A percentile compares a stretch with the other conserved stretches of the same genome.
These are phyloP conservation scores for Grus americana DNA, from an alignment of 2,113 vertebrate species.

Conservation along the genomic window DNA sequence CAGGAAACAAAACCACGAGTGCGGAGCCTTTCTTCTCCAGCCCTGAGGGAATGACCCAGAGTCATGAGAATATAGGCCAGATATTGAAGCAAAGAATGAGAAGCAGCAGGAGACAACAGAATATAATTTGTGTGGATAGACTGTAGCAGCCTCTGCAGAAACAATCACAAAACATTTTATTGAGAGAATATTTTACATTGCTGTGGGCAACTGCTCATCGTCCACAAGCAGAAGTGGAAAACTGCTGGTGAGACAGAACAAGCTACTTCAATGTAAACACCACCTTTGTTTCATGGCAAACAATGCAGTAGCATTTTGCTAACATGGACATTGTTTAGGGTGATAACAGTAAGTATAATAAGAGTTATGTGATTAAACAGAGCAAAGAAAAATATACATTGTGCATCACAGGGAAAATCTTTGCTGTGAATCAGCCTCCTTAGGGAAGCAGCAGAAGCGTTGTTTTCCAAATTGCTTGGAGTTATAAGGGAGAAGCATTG, in stretches of 20 bases:
- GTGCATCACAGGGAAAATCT: background rate
- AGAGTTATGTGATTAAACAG: background rate
- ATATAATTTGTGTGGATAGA: background rate
- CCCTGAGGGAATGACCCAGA: conserved; percentile 30
- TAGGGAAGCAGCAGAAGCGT: background rate
- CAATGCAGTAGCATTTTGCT: background rate
- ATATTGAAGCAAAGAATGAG: conserved; percentile 37
- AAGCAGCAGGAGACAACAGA: conserved; percentile 10
- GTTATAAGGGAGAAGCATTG: background rate
- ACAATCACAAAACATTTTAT: background rate
- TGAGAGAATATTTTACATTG: background rate
- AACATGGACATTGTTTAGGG: background rate
- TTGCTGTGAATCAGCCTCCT: background rate
- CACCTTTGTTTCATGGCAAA: background rate
- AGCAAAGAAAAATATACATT: background rate
- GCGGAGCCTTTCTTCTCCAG: background rate
- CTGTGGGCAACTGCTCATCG: background rate
- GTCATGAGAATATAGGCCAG: conserved; percentile 52
- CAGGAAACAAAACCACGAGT: background rate
- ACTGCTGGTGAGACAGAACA: background rate
- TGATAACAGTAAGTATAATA: background rate
- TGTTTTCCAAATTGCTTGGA: background rate
- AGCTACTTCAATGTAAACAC: background rate
- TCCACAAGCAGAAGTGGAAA: background rate
- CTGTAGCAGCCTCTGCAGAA: background rate